These are phyloP conservation scores for Busseola fusca DNA, from an alignment of 2,888 invertebrate species.

Conservation along the genomic window DNA sequence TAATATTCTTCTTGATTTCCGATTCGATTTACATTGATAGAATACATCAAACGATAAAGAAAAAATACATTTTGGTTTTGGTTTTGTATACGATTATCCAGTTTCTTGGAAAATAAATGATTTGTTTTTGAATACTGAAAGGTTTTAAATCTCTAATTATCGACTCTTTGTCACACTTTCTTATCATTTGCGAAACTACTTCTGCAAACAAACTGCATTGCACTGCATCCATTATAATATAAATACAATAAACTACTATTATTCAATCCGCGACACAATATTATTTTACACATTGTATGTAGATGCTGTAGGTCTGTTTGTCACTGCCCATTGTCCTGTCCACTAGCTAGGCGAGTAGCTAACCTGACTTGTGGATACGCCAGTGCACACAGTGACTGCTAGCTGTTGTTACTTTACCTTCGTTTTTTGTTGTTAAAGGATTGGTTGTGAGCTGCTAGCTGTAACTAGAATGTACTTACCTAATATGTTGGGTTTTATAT, in stretches of 20 bases:
- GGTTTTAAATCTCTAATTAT: neutral
- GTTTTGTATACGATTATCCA: neutral
- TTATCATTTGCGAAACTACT: neutral
- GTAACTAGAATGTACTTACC: neutral
- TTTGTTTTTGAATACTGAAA: neutral
- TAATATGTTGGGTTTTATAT: neutral
- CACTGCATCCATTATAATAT: neutral
- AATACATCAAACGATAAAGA: neutral
- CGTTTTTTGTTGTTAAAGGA: neutral
- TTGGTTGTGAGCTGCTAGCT: neutral
- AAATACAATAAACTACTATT: slow-evolving; percentile 48
- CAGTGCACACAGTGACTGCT: slow-evolving; percentile 26
- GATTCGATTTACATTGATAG: neutral
- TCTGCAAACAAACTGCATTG: neutral
- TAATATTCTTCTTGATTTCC: neutral
- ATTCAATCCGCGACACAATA: slow-evolving; percentile 41
- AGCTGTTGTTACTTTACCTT: slow-evolving; percentile 12
- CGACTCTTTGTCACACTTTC: neutral
- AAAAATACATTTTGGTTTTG: no score
- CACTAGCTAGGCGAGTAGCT: slow-evolving; percentile 20
- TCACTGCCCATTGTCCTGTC: slow-evolving; percentile 63
- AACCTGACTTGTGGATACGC: slow-evolving; percentile 40
- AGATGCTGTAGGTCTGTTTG: slow-evolving; percentile 53
- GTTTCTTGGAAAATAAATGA: neutral
- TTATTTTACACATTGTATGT: slow-evolving; percentile 51